These are phyloP conservation scores for Calliopsis andreniformis DNA, from an alignment of 1,140 invertebrate species.

Conservation along the genomic window DNA sequence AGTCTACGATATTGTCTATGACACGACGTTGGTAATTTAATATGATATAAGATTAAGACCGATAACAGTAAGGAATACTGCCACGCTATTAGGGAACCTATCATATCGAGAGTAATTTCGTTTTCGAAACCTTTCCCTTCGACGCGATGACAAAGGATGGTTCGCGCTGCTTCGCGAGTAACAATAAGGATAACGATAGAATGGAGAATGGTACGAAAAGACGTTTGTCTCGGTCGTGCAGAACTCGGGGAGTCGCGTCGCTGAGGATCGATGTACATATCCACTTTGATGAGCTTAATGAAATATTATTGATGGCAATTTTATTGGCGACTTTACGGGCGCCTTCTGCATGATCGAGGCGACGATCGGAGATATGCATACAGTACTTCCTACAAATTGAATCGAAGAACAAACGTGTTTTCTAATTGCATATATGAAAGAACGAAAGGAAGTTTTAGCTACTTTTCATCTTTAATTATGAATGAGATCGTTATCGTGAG, in stretches of 20 bases:
- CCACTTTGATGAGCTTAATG: conserved; percentile 43
- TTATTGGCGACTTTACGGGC: conserved; percentile 17
- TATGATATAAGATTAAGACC: conserved; percentile 47
- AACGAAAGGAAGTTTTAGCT: neutral
- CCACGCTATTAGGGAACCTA: conserved; percentile 51
- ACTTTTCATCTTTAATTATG: neutral
- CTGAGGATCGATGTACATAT: conserved; percentile 49
- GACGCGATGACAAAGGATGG: neutral
- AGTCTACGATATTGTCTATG: conserved; percentile 51
- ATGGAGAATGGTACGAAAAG: neutral
- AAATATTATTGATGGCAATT: conserved; percentile 31
- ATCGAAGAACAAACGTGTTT: neutral
- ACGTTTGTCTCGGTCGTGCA: conserved; percentile 42
- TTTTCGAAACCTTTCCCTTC: conserved; percentile 9
- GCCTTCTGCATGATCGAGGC: conserved; percentile 52
- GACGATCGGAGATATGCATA: conserved; percentile 3
- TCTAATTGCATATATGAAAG: neutral
- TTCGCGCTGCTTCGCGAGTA: neutral
- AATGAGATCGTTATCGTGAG: neutral
- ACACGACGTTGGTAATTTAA: conserved; percentile 45
- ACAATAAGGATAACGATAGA: neutral
- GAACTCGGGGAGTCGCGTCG: conserved; percentile 24
- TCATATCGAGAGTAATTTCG: conserved; percentile 26
- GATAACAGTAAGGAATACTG: conserved; percentile 48
- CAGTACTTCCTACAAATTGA: conserved; percentile 58